Evolutionary conservation across 2,797 vertebrate genomes (phyloP).

Genomic region (Notolepis coatsorum): DNA sequence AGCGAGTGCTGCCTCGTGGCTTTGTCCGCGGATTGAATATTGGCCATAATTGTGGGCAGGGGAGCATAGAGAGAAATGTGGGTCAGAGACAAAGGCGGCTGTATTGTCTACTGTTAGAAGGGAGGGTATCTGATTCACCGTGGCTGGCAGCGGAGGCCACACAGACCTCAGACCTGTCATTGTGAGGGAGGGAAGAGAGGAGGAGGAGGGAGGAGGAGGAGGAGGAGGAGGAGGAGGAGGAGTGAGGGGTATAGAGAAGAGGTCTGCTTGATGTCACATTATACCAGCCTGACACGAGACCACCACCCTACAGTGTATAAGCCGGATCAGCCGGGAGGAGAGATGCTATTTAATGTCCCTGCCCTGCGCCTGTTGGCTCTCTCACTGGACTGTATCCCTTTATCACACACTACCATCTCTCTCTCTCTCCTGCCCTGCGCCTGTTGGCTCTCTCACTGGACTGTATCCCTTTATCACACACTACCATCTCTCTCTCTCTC

Average conservation of each 20-base stretch:
- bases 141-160: constrained; percentile 34
- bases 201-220: neutral
- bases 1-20: constrained; percentile 37
- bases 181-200: neutral
- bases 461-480: neutral
- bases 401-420: neutral
- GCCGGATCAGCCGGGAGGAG: constrained; percentile 34
- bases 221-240: constrained; percentile 7
- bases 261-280: constrained; percentile 36
- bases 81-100: constrained; percentile 61
- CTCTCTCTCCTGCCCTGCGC: neutral
- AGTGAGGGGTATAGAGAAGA: constrained; percentile 26
- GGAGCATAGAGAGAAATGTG: constrained; percentile 53
- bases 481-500: constrained; percentile 2
- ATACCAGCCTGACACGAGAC: constrained; percentile 28
- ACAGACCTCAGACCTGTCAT: constrained; percentile 12
- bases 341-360: constrained; percentile 35
- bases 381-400: constrained; percentile 17
- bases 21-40: constrained; percentile 39
- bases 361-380: constrained; percentile 21
- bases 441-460: constrained; percentile 19
- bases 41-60: constrained; percentile 25
- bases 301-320: constrained; percentile 37
- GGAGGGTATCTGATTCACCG: constrained; percentile 61
- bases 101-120: constrained; percentile 49